A percentile compares a stretch with the other conserved stretches of the same genome.
Conservation (phyloP, 2,113 vertebrate species). For the Pituophis catenifer region DNA sequence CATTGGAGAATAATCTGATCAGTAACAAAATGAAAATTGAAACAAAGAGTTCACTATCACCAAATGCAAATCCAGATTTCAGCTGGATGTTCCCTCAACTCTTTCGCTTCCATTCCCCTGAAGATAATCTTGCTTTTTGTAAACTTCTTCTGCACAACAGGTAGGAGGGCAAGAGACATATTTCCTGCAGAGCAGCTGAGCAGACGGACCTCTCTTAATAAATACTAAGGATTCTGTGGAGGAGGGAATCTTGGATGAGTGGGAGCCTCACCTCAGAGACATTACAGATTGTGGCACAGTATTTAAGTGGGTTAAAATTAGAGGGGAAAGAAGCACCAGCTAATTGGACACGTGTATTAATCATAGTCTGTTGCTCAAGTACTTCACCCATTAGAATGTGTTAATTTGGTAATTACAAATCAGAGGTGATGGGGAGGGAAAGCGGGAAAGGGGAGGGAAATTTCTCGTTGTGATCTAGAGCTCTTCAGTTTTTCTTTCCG, state of each 20-base stretch:
- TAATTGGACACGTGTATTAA: conserved; percentile 68
- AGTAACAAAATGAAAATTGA: neutral
- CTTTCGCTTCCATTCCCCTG: neutral
- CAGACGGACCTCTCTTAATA: conserved; percentile 46
- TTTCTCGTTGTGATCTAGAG: conserved; percentile 61
- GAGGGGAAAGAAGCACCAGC: conserved; percentile 59
- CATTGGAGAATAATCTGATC: neutral
- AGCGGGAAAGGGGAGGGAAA: conserved; percentile 20
- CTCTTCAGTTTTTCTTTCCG: conserved; percentile 58
- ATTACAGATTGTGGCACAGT: conserved; percentile 54
- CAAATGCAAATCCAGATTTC: too few relatives aligned
- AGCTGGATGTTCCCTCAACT: neutral
- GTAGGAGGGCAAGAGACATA: neutral
- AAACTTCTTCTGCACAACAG: accelerated
- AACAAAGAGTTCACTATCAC: neutral
- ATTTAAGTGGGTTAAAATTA: conserved; percentile 65
- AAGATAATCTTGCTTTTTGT: neutral
- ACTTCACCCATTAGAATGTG: conserved; percentile 68
- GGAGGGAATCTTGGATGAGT: conserved; percentile 40
- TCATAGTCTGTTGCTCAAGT: conserved; percentile 64
- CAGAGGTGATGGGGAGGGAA: conserved; percentile 48
- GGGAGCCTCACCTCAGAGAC: conserved; percentile 62
- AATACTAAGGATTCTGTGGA: conserved; percentile 57
- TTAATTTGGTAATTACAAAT: conserved; percentile 75
- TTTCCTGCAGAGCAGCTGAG: conserved; percentile 59